phyloP scores from a whole-genome alignment of 2,797 vertebrate genomes.

The Smutsia temminckii region DNA sequence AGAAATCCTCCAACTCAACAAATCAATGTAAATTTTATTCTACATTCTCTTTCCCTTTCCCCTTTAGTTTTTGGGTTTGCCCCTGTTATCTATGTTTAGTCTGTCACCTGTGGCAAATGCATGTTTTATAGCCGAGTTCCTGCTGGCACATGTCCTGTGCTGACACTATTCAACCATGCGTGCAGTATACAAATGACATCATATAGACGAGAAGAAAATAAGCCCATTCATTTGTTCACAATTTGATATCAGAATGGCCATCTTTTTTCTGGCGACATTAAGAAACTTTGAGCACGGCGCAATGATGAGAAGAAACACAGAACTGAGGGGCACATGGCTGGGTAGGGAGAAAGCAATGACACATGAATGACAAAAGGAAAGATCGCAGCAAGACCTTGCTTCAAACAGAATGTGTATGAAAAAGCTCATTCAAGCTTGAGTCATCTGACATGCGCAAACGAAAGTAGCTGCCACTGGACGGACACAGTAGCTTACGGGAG shows the following conservation, averaged over 20 bases:
- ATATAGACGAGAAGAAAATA: background rate
- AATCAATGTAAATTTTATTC: conserved; percentile 42
- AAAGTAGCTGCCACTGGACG: conserved; percentile 52
- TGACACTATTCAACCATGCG: conserved; percentile 65
- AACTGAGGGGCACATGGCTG: background rate
- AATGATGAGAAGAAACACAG: background rate
- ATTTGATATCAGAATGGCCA: conserved; percentile 39
- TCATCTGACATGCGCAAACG: conserved; percentile 45
- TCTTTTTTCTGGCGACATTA: background rate
- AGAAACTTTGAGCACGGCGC: background rate
- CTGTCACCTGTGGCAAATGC: conserved; percentile 75
- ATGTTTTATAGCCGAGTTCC: conserved; percentile 65
- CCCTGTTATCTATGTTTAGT: conserved; percentile 60
- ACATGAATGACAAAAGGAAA: conserved; percentile 69
- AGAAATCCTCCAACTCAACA: background rate
- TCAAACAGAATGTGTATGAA: conserved; percentile 70
- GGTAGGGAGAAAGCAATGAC: conserved; percentile 41
- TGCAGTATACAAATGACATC: conserved; percentile 48
- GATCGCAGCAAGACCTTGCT: conserved; percentile 64
- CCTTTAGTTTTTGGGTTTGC: conserved; percentile 58
- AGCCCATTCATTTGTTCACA: background rate
- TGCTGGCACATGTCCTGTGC: conserved; percentile 50
- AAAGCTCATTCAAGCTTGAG: conserved; percentile 63
- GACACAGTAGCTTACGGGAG: conserved; percentile 44
- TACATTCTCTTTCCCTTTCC: conserved; percentile 23